Evolutionary conservation across 1,140 invertebrate genomes (phyloP), one percentile per base, ranked within the genome.

Genomic region (Chironomus striatipennis): DNA sequence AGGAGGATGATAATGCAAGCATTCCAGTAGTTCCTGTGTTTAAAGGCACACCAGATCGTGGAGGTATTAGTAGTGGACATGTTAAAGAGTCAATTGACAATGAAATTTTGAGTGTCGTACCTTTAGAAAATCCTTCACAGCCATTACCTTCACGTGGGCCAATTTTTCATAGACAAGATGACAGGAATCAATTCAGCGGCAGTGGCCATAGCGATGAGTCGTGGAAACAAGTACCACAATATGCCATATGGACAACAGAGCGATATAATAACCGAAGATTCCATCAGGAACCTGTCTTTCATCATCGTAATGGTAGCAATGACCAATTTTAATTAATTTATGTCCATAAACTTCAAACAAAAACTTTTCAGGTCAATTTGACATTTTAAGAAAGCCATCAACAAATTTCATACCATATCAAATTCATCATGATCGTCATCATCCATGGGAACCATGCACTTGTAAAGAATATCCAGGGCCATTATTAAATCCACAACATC

Each of bases 191-290:
- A 21, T 17, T 5, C 10, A 21, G 17, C n/a, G 65, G 18, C 2
- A 70, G 18, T 18, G 65, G 18, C 5, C 4, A 70, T 21, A 18
- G 47, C 24, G 24, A 34, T 34, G 24, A 34, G 24, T 34, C 24
- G 12, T 57, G 47, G 47, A 57, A 57, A 57, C 47, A 70, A 20
- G 76, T 81, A 10, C 81, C 80, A 2, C 42, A 73, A 42, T 70
- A 70, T 17, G 75, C 7, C 64, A 75, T 80, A 8, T 82, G 81
- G 81, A 82, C 81, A 24, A 82, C 81, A 0, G 80, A 82, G 70
- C 77, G 81, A 7, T 74, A 76, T 10, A 79, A 79, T 10, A 78
- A 79, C 42, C 73, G 57, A 72, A 73, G 43, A 73, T 43, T 72
- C 6, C 73, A 57, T n/a, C 47, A 12, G 18, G 15, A n/a, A 9